A percentile compares a stretch with the other conserved stretches of the same genome.
Conservation (phyloP, 37 sponge, comb jelly and placozoan genomes). For the Trichoplax adhaerens region DNA sequence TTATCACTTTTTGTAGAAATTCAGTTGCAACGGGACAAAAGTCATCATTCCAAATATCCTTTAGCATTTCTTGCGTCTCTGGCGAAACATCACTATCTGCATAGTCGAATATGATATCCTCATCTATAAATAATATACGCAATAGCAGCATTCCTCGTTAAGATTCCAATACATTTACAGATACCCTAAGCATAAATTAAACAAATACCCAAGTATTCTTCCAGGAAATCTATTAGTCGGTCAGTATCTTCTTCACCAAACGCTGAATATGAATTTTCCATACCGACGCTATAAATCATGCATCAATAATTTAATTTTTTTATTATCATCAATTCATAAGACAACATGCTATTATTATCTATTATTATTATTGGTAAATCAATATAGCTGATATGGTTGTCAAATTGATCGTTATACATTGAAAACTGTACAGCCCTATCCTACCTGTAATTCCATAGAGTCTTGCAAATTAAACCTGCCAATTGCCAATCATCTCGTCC, state of each 20-base stretch:
- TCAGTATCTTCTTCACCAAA: conserved; percentile 39
- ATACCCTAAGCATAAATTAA: conserved; percentile 2
- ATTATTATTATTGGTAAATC: too few species aligned
- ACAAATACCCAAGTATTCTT: conserved; percentile 28
- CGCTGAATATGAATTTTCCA: conserved; percentile 18
- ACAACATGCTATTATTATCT: too few species aligned
- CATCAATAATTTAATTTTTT: not conserved
- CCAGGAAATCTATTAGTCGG: conserved; percentile 31
- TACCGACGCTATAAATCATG: conserved; percentile 19
- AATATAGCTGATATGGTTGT: too few species aligned
- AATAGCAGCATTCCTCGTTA: not conserved
- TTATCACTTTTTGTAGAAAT: too few species aligned
- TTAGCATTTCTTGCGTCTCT: conserved; percentile 2
- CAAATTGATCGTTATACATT: not conserved
- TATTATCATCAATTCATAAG: too few species aligned
- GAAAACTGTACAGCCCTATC: not conserved
- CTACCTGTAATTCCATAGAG: conserved; percentile 71
- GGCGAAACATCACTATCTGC: not conserved
- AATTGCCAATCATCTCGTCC: conserved; percentile 66
- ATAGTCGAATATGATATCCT: conserved; percentile 10
- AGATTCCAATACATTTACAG: not conserved
- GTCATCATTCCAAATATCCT: conserved; percentile 30
- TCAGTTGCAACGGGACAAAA: conserved; percentile 44
- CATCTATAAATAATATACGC: not conserved
- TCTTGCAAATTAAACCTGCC: conserved; percentile 60